A percentile compares a stretch with the other conserved stretches of the same genome.
Evolutionary conservation across 2,888 invertebrate genomes (phyloP).

Genomic region (Dryocosmus kuriphilus): DNA sequence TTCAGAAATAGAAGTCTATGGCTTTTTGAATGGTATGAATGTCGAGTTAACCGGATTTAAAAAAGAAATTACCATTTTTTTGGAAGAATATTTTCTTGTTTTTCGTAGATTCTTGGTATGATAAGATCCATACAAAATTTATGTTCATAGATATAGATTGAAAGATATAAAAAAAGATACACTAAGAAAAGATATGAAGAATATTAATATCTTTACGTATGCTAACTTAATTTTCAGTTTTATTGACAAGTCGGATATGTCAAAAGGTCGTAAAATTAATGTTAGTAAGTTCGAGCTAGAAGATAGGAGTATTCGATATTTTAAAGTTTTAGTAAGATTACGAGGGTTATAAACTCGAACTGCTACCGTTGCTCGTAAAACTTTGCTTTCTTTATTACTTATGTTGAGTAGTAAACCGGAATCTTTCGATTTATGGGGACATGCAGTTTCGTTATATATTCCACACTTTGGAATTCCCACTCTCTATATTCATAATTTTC

Average conservation of each 20-base stretch:
- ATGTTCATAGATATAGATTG: not conserved
- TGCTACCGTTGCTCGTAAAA: constrained; percentile 28
- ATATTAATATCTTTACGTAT: not conserved
- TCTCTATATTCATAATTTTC: not conserved
- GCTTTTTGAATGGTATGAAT: not conserved
- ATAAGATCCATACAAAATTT: no score
- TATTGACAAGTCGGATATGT: not conserved
- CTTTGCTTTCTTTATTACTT: constrained; percentile 34
- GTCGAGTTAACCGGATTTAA: no score
- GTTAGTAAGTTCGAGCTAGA: constrained; percentile 6
- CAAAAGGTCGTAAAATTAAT: not conserved
- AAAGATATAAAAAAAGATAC: not conserved
- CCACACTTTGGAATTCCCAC: not conserved
- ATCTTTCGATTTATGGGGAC: constrained; percentile 30
- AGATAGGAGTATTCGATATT: constrained; percentile 17
- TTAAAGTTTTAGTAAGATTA: constrained; percentile 24
- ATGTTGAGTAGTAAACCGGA: constrained; percentile 31
- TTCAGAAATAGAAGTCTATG: not conserved
- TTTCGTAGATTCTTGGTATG: no score
- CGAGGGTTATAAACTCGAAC: constrained; percentile 29
- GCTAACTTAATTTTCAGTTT: not conserved
- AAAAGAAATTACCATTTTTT: no score
- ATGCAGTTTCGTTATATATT: constrained; percentile 24
- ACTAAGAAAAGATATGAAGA: not conserved
- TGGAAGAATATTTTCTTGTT: no score